Evolutionary conservation across 2,113 vertebrate species (phyloP).

Genomic region (Poeciliopsis occidentalis): DNA sequence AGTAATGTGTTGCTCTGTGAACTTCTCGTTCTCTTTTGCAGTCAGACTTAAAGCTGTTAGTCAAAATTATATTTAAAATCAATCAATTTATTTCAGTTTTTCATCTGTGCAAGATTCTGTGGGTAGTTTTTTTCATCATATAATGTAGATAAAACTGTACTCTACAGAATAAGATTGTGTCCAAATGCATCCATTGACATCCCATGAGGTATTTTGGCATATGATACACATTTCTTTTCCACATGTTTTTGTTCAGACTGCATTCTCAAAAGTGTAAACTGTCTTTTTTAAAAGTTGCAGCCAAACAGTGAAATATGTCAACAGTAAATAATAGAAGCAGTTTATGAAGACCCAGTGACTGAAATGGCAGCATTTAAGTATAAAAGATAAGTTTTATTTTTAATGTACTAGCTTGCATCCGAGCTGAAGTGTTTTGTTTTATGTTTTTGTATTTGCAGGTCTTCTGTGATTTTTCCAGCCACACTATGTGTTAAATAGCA

Average conservation of each 20-base stretch:
- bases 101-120: neutral
- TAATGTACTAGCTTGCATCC: no score
- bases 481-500: no score
- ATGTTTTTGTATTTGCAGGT: no score
- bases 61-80: neutral
- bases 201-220: neutral
- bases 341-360: no score
- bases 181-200: neutral
- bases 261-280: neutral
- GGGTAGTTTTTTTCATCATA: neutral
- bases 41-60: neutral
- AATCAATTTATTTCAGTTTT: no score
- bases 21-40: neutral
- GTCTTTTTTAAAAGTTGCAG: neutral
- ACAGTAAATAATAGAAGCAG: no score
- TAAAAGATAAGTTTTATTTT: no score
- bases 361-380: no score
- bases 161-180: neutral
- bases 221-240: neutral
- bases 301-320: no score
- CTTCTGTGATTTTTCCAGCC: no score
- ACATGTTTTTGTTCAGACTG: neutral
- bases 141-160: neutral
- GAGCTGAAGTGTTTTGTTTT: no score
- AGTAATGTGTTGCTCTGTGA: conserved; percentile 10